phyloP scores from a whole-genome alignment of 2,888 invertebrate genomes.

The Lasioglossum malachurum region DNA sequence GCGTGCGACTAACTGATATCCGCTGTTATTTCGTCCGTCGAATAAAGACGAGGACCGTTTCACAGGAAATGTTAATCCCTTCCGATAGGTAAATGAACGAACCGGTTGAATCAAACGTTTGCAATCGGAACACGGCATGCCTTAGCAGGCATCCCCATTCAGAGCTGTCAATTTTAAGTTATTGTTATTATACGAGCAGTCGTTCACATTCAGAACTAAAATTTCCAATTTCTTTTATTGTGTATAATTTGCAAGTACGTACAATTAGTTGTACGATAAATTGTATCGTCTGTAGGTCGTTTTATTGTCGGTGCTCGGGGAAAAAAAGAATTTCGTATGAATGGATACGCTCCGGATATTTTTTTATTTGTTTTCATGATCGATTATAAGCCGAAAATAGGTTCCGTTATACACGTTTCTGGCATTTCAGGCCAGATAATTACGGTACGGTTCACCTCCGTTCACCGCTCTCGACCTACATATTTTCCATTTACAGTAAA shows the following conservation, averaged over 20 bases:
- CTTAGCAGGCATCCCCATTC: neutral
- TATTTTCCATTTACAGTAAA: constrained; percentile 18
- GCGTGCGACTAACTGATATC: constrained; percentile 43
- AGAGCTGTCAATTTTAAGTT: neutral
- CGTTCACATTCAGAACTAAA: too few species aligned
- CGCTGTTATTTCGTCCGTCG: constrained; percentile 32
- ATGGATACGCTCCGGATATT: neutral
- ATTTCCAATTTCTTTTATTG: too few species aligned
- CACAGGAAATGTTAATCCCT: constrained; percentile 32
- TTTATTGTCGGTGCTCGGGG: neutral
- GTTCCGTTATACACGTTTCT: neutral
- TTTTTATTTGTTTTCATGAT: neutral
- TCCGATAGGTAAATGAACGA: constrained; percentile 2
- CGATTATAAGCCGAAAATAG: neutral
- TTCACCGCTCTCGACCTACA: neutral
- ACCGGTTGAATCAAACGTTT: constrained; percentile 24
- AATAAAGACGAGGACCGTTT: constrained; percentile 21
- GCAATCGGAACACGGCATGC: neutral
- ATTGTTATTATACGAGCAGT: too few species aligned
- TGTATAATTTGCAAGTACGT: neutral
- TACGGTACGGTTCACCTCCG: neutral
- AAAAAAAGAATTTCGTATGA: neutral
- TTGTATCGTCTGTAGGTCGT: neutral
- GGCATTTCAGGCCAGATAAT: constrained; percentile 12
- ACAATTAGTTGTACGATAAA: neutral